Evolutionary conservation across 2,797 vertebrate genomes (phyloP).

Genomic region (Amniataba percoides): DNA sequence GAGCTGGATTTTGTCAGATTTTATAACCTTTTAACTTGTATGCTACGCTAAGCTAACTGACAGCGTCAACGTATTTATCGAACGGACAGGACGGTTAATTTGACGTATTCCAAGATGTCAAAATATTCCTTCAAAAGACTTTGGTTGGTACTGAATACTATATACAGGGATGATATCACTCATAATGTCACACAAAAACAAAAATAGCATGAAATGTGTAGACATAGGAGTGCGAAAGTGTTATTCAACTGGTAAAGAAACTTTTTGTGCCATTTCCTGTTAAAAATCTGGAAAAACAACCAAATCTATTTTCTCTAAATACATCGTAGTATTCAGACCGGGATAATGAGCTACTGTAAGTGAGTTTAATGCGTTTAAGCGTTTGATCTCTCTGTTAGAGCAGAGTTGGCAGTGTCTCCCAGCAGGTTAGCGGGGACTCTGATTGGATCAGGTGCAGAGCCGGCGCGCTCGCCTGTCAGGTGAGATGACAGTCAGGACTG

Average conservation of each 20-base stretch:
- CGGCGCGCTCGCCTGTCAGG: slow-evolving; percentile 28
- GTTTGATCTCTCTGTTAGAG: slow-evolving; percentile 26
- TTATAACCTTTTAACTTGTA: neutral
- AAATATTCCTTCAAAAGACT: slow-evolving; percentile 21
- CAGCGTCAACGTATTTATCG: neutral
- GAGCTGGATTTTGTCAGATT: neutral
- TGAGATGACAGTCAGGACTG: slow-evolving; percentile 49
- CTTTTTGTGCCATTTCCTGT: slow-evolving; percentile 40
- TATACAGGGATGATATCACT: neutral
- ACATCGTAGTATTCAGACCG: slow-evolving; percentile 3
- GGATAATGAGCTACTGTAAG: neutral
- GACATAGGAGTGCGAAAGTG: neutral
- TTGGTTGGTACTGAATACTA: slow-evolving; percentile 10
- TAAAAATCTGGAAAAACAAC: slow-evolving; percentile 24
- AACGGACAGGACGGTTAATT: neutral
- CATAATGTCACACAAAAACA: neutral
- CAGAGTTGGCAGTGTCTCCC: slow-evolving; percentile 26
- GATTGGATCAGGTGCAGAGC: slow-evolving; percentile 59
- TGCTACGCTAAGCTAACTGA: slow-evolving; percentile 10
- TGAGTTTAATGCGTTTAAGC: neutral
- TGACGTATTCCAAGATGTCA: neutral
- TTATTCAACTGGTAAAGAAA: slow-evolving; percentile 16
- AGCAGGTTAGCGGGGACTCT: slow-evolving; percentile 21
- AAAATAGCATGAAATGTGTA: slow-evolving; percentile 6
- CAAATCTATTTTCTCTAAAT: neutral